These are phyloP conservation scores for Brachirus orientalis DNA, from an alignment of 2,113 vertebrate species.

Conservation along the genomic window DNA sequence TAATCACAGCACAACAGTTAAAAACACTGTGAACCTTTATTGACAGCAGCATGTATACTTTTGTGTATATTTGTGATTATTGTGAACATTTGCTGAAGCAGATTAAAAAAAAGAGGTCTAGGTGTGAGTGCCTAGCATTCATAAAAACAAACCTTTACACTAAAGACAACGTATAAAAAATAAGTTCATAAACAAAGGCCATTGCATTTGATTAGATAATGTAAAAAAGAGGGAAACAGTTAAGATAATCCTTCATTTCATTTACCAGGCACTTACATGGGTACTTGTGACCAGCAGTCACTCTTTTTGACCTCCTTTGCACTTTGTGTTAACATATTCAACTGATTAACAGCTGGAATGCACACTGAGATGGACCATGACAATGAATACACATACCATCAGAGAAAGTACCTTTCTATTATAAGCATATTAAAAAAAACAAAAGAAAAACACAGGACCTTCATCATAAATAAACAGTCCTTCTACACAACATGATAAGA, in stretches of 20 bases:
- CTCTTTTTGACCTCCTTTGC: conserved; percentile 57
- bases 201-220: conserved; percentile 77
- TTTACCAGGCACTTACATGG: conserved; percentile 93
- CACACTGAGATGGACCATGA: conserved; percentile 61
- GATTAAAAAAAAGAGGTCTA: conserved; percentile 70
- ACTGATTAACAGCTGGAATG: conserved; percentile 47
- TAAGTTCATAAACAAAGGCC: conserved; percentile 76
- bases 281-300: conserved; percentile 65
- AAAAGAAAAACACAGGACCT: conserved; percentile 74
- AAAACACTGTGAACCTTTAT: conserved; percentile 90
- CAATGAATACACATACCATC: conserved; percentile 60
- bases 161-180: conserved; percentile 77
- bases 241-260: conserved; percentile 94
- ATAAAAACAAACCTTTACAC: conserved; percentile 70
- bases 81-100: conserved; percentile 80
- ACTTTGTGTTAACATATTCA: conserved; percentile 51
- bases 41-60: conserved; percentile 91
- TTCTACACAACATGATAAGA: conserved; percentile 74
- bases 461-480: conserved; percentile 82
- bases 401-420: conserved; percentile 75
- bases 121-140: conserved; percentile 74
- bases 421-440: conserved; percentile 54
- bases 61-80: conserved; percentile 81
- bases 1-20: conserved; percentile 39
- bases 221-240: conserved; percentile 71